Evolutionary conservation across 2,113 vertebrate species (phyloP).

Genomic region (Tragelaphus imberbis): DNA sequence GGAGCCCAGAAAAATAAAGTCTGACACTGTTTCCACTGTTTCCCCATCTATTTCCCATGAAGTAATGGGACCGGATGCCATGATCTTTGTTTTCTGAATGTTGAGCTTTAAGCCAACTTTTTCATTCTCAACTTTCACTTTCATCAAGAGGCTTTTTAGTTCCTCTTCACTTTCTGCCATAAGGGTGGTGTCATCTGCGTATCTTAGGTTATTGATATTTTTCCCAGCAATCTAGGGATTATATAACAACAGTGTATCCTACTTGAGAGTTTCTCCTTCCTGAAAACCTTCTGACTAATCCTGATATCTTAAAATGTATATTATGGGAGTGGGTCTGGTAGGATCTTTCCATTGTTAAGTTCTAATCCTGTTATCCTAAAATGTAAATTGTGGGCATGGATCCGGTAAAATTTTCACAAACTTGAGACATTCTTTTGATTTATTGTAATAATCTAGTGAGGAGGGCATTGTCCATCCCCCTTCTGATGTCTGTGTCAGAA

Average conservation of each 20-base stretch:
- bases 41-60: too few relatives aligned
- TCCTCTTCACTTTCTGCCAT: too few relatives aligned
- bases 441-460: background rate
- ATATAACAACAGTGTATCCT: background rate
- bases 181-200: too few relatives aligned
- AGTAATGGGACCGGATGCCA: too few relatives aligned
- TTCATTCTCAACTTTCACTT: too few relatives aligned
- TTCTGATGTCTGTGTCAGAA: background rate
- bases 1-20: too few relatives aligned
- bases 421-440: background rate
- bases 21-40: too few relatives aligned
- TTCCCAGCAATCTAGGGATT: too few relatives aligned
- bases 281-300: background rate
- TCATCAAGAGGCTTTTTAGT: too few relatives aligned
- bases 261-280: background rate
- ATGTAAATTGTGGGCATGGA: background rate
- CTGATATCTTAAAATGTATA: background rate
- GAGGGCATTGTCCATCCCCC: background rate
- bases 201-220: too few relatives aligned
- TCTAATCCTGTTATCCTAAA: background rate
- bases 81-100: too few relatives aligned
- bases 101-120: too few relatives aligned
- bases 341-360: background rate
- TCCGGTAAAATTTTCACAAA: background rate
- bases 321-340: background rate